A percentile compares a stretch with the other conserved stretches of the same genome.
phyloP scores from a whole-genome alignment of 2,888 invertebrate genomes.

The Toxonevra muliebris region DNA sequence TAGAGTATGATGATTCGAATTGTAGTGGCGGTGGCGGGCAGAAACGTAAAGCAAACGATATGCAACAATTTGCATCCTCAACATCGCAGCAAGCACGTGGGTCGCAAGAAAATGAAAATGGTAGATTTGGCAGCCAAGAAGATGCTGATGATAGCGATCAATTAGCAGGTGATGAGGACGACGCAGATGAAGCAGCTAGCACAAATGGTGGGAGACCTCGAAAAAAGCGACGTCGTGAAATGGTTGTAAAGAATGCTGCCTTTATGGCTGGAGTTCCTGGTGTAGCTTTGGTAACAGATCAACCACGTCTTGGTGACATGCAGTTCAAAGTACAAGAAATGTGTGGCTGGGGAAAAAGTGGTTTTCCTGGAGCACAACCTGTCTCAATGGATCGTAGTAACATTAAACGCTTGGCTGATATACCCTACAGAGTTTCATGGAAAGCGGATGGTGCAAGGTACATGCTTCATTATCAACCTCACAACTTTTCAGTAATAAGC shows the following conservation, averaged over 20 bases:
- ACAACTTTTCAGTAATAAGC: neutral
- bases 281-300: constrained; percentile 76
- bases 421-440: constrained; percentile 97
- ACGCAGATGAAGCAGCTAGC: constrained; percentile 32
- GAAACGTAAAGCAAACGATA: constrained; percentile 50
- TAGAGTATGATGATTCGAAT: constrained; percentile 66
- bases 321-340: constrained; percentile 80
- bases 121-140: constrained; percentile 36
- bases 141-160: constrained; percentile 37
- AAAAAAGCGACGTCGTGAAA: constrained; percentile 68
- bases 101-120: constrained; percentile 12
- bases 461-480: neutral
- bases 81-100: constrained; percentile 46
- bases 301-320: constrained; percentile 70
- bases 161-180: constrained; percentile 35
- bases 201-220: constrained; percentile 35
- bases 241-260: constrained; percentile 70
- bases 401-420: constrained; percentile 76
- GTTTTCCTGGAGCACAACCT: constrained; percentile 97
- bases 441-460: constrained; percentile 95
- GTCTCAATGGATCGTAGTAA: constrained; percentile 94
- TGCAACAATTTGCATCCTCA: constrained; percentile 31
- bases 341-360: constrained; percentile 81
- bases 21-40: constrained; percentile 34
- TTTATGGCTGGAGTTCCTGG: constrained; percentile 91